phyloP scores from a whole-genome alignment of 1,140 invertebrate species.

The Aphaenogaster floridana region DNA sequence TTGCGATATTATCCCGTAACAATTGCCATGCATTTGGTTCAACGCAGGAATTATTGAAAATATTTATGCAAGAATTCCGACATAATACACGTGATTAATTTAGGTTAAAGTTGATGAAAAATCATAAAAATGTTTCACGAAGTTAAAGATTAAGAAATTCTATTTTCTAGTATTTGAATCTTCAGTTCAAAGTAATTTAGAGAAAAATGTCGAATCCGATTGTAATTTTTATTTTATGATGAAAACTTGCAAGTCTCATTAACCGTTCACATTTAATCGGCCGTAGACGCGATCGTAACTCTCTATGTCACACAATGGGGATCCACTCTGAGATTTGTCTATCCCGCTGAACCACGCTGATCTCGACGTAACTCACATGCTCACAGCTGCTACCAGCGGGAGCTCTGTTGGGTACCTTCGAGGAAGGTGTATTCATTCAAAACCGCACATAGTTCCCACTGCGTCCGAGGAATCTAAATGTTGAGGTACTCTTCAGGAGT shows the following conservation, averaged over 20 bases:
- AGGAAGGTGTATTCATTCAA: conserved; percentile 69
- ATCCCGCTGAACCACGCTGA: conserved; percentile 53
- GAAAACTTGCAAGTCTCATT: conserved; percentile 45
- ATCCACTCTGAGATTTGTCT: conserved; percentile 62
- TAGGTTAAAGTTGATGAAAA: background rate
- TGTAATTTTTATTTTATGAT: conserved; percentile 7
- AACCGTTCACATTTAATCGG: conserved; percentile 43
- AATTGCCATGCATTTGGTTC: background rate
- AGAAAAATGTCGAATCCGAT: background rate
- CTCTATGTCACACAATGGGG: conserved; percentile 44
- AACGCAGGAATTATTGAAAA: background rate
- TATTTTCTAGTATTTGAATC: background rate
- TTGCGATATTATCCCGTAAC: background rate
- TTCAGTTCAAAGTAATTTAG: background rate
- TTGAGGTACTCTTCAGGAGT: conserved; percentile 48
- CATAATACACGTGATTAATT: background rate
- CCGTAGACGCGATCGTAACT: conserved; percentile 51
- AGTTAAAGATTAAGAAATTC: background rate
- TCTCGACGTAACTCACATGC: conserved; percentile 60
- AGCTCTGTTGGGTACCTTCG: conserved; percentile 61
- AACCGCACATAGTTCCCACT: conserved; percentile 64
- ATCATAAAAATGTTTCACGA: background rate
- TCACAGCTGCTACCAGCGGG: conserved; percentile 69
- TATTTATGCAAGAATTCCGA: background rate
- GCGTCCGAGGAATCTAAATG: conserved; percentile 68